Base-by-base conservation (phyloP, 2,797 vertebrate genomes). In the Spea hammondii region DNA sequence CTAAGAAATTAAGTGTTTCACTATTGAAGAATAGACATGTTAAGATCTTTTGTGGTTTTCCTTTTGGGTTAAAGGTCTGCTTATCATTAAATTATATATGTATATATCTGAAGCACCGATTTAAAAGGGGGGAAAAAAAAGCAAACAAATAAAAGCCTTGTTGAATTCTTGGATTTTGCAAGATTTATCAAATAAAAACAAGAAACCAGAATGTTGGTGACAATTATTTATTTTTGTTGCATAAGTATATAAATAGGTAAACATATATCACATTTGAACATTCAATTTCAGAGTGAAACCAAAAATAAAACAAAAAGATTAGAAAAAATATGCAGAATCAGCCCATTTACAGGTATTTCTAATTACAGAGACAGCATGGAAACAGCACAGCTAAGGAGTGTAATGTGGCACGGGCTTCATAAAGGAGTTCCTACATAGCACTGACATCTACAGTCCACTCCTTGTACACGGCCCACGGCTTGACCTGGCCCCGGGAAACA, bases 161-260 rank as follows among this genome's bases (percentile, higher is more conserved):
- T 32, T 32, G 32, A 32, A 32, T 32, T 32, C 32, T 32, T 32
- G 32, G 0, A 32, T 32, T 32, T 32, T 32, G 32, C 32, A 32
- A 53, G 55, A 62, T 32, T 32, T 32, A 32, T 32, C 2, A 32
- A 32, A 62, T 32, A 62, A 17, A 14, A 32, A 17, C 4, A 32
- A 62, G 59, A 62, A n/a, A 5, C 9, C n/a, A 13, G 7, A 54
- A 5, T 74, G 49, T 73, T 51, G 9, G 48, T 69, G 65, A 70
- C 65, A 59, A 73, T 70, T 82, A 83, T 90, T 85, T 87, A 70
- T 86, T 88, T 85, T 87, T 85, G 84, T 83, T 89, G 85, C 80
- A 85, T 84, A 82, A 84, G 79, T 88, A 87, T 87, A 88, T 83
- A 88, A 86, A 91, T 85, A 89, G 85, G 84, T 89, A 89, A 85